Conservation (phyloP, 2,888 invertebrate species). For the Chrysina gloriosa region DNA sequence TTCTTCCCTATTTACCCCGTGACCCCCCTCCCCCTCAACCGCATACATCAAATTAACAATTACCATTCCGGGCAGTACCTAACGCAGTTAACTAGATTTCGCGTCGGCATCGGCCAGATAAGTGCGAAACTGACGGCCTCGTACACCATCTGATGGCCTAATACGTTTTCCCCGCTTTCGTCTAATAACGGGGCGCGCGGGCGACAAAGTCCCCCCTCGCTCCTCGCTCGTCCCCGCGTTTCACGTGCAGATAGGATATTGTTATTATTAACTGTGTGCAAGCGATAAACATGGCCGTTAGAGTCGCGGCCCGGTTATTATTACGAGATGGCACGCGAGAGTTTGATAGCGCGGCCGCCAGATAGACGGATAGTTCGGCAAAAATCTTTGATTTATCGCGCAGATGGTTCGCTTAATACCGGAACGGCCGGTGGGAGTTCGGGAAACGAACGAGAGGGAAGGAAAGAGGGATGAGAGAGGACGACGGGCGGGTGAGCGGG, state of each 20-base stretch:
- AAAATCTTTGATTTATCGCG: constrained; percentile 29
- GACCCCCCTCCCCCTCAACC: no score
- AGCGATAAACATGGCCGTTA: constrained; percentile 27
- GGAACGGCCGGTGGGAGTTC: background rate
- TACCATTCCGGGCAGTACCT: no score
- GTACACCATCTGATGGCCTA: no score
- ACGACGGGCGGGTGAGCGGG: no score
- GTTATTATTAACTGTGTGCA: constrained; percentile 30
- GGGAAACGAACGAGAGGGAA: background rate
- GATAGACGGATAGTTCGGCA: constrained; percentile 28
- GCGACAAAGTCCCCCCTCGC: background rate
- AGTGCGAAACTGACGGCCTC: no score
- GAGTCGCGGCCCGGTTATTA: constrained; percentile 23
- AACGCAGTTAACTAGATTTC: no score
- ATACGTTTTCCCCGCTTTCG: no score
- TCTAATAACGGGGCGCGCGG: no score
- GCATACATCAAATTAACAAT: no score
- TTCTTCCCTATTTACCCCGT: no score
- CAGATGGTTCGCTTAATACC: constrained; percentile 1
- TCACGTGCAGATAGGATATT: background rate
- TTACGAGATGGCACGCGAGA: constrained; percentile 16
- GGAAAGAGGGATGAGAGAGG: no score
- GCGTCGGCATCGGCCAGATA: no score
- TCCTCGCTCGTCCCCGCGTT: background rate
- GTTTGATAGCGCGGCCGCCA: constrained; percentile 14